Evolutionary conservation across 2,888 invertebrate genomes (phyloP).

Genomic region (Cyrtodaria siliqua): DNA sequence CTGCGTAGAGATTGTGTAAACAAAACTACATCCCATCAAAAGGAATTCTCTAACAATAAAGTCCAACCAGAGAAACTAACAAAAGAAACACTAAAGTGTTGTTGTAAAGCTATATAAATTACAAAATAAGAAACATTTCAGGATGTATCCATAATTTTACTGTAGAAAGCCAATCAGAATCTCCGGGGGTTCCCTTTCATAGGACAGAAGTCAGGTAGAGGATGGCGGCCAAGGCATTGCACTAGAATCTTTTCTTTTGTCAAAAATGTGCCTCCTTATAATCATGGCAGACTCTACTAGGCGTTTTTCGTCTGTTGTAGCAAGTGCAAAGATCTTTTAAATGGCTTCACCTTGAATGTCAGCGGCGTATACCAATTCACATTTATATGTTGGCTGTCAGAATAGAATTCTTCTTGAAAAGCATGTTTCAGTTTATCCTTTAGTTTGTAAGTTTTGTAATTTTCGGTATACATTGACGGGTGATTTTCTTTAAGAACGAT

Average conservation of each 20-base stretch:
- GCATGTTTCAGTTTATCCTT: conserved; percentile 35
- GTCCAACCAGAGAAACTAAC: too few relatives aligned
- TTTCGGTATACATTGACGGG: conserved; percentile 30
- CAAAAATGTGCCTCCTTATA: conserved; percentile 22
- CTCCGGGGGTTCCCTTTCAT: neutral
- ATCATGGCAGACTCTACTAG: conserved; percentile 46
- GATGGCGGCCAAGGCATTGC: conserved; percentile 31
- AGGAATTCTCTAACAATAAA: too few relatives aligned
- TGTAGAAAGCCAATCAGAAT: neutral
- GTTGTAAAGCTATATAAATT: too few relatives aligned
- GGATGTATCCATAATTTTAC: too few relatives aligned
- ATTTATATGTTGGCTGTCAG: conserved; percentile 36
- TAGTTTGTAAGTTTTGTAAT: conserved; percentile 52
- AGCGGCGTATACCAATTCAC: conserved; percentile 36
- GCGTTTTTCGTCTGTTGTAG: conserved; percentile 36
- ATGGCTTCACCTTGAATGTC: conserved; percentile 41
- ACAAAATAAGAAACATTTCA: too few relatives aligned
- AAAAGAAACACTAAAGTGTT: too few relatives aligned
- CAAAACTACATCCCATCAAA: too few relatives aligned
- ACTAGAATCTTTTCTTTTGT: neutral
- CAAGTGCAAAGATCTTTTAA: conserved; percentile 50
- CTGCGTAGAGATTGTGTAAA: too few relatives aligned
- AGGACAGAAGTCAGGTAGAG: neutral
- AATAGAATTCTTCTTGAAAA: conserved; percentile 36
- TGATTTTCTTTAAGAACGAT: conserved; percentile 10